phyloP scores from a whole-genome alignment of 2,797 vertebrate genomes.

The Perdix hodgsoniae region DNA sequence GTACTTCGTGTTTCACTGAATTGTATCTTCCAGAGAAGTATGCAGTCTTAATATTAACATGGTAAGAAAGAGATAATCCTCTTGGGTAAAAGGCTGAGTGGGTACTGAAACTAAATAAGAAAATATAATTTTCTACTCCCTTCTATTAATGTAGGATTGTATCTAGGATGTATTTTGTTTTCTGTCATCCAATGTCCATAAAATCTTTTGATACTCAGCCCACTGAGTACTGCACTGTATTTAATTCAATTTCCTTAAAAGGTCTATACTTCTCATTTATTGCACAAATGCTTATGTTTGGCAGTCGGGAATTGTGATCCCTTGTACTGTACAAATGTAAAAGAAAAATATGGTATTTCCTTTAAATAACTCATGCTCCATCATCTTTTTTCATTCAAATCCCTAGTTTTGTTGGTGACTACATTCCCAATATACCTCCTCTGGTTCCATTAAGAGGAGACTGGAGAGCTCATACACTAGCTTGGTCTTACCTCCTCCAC shows the following conservation, averaged over 20 bases:
- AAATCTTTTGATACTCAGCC: background rate
- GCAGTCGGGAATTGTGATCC: background rate
- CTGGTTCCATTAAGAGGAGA: background rate
- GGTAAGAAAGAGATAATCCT: background rate
- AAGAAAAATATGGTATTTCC: background rate
- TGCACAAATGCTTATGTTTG: background rate
- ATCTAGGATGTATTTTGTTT: background rate
- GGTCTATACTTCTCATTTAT: background rate
- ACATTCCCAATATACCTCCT: background rate
- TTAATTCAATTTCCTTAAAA: background rate
- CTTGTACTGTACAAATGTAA: background rate
- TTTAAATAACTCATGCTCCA: background rate
- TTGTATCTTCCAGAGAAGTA: background rate
- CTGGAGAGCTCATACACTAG: background rate
- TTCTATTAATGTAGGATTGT: background rate
- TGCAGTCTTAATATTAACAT: background rate
- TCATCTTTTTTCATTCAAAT: background rate
- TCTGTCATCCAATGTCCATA: background rate
- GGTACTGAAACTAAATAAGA: background rate
- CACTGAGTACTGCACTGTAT: background rate
- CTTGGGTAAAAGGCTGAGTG: background rate
- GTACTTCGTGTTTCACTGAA: background rate
- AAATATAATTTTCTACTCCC: background rate
- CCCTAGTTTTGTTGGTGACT: background rate
- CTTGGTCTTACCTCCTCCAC: background rate